A percentile compares a stretch with the other conserved stretches of the same genome.
phyloP scores from a whole-genome alignment of 2,888 invertebrate species.

The Acleris holmiana region DNA sequence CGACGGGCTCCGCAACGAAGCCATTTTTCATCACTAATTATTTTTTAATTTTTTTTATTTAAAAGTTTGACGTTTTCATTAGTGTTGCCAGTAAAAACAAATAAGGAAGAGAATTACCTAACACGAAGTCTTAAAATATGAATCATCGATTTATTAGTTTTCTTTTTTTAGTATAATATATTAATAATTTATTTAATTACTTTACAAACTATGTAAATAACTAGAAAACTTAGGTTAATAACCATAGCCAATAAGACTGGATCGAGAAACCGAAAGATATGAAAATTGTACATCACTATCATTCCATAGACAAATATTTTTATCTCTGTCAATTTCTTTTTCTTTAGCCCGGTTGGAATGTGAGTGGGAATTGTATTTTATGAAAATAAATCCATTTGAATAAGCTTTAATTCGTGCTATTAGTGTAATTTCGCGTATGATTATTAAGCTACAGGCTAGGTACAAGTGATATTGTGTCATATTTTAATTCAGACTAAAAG shows the following conservation, averaged over 20 bases:
- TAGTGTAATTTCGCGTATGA: conserved; percentile 51
- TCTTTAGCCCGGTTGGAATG: conserved; percentile 79
- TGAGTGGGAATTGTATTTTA: conserved; percentile 73
- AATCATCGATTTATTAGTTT: not conserved
- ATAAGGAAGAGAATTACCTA: not conserved
- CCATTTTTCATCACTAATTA: conserved; percentile 78
- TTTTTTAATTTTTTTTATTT: conserved; percentile 46
- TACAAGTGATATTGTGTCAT: conserved; percentile 62
- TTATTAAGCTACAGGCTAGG: conserved; percentile 47
- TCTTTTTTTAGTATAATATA: not conserved
- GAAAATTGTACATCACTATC: conserved; percentile 43
- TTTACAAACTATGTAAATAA: not conserved
- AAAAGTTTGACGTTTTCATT: conserved; percentile 31
- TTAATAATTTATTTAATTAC: not conserved
- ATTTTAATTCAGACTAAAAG: conserved; percentile 54
- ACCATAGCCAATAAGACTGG: conserved; percentile 36
- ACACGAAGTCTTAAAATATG: not conserved
- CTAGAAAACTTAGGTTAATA: not conserved
- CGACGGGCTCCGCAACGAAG: conserved; percentile 83
- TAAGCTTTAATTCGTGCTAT: conserved; percentile 51
- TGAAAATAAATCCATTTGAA: conserved; percentile 71
- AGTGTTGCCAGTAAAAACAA: conserved; percentile 3
- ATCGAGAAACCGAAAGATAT: conserved; percentile 39
- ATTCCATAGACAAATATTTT: conserved; percentile 53
- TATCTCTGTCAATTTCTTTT: conserved; percentile 67